These are phyloP conservation scores for Aphis craccivora DNA, from an alignment of 1,140 invertebrate species.

Conservation along the genomic window DNA sequence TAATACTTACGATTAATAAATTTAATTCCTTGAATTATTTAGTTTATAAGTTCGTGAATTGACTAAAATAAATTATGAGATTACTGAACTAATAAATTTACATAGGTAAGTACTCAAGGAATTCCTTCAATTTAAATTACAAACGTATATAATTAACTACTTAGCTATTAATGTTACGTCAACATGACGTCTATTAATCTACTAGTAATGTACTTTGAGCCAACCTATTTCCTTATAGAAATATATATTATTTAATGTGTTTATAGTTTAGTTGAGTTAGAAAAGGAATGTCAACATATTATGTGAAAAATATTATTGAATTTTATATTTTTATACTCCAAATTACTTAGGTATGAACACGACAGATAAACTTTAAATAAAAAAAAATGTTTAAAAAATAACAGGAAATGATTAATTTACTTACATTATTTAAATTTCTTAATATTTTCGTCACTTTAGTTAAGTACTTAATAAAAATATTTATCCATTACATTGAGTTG, in stretches of 20 bases:
- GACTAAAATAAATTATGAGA: neutral
- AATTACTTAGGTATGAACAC: too few species aligned
- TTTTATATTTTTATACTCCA: too few species aligned
- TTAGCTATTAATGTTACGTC: neutral
- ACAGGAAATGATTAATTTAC: neutral
- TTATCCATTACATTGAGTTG: neutral
- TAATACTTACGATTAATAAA: too few species aligned
- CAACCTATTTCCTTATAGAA: too few species aligned
- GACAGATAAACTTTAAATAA: too few species aligned
- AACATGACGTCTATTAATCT: neutral
- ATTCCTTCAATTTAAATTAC: neutral
- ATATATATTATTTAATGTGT: neutral
- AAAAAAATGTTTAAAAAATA: neutral
- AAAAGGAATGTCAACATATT: neutral
- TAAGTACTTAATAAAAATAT: neutral
- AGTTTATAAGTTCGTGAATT: neutral
- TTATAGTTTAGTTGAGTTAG: neutral
- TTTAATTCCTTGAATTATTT: neutral
- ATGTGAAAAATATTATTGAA: neutral
- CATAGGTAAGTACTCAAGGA: neutral
- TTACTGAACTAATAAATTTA: neutral
- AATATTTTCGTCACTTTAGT: neutral
- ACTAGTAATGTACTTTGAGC: neutral
- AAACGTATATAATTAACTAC: neutral
- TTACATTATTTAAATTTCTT: neutral